Evolutionary conservation across 2,888 invertebrate species (phyloP).

Genomic region (Altica lythri): DNA sequence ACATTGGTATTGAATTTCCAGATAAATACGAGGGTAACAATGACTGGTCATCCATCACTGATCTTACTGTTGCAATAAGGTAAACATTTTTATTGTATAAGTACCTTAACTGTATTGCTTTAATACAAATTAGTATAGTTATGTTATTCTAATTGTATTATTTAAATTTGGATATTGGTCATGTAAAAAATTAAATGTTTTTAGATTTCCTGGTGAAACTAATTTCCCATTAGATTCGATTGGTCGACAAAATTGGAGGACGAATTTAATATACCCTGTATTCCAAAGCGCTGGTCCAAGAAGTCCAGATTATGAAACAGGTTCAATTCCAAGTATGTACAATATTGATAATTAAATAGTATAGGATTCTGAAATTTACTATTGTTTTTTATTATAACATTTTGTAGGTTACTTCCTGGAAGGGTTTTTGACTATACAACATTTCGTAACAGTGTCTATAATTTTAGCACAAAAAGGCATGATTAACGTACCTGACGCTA

Average conservation of each 20-base stretch:
- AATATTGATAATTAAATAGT: no score
- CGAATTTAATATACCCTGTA: constrained; percentile 68
- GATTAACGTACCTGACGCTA: background rate
- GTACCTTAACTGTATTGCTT: no score
- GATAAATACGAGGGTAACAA: constrained; percentile 57
- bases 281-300: constrained; percentile 73
- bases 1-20: constrained; percentile 66
- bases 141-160: no score
- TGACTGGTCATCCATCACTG: constrained; percentile 52
- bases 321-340: constrained; percentile 67
- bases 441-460: constrained; percentile 52
- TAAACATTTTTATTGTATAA: background rate
- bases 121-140: no score
- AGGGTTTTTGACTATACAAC: constrained; percentile 70
- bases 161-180: no score
- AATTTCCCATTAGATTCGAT: constrained; percentile 46
- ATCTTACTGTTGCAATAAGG: constrained; percentile 21
- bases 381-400: no score
- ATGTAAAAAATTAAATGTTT: no score
- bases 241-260: constrained; percentile 64
- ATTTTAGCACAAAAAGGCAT: constrained; percentile 37
- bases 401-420: constrained; percentile 64
- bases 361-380: no score
- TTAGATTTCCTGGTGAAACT: constrained; percentile 64
- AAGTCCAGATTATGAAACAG: constrained; percentile 56